Base-by-base conservation (phyloP, 2,797 vertebrate genomes). In the Meda fulgida region DNA sequence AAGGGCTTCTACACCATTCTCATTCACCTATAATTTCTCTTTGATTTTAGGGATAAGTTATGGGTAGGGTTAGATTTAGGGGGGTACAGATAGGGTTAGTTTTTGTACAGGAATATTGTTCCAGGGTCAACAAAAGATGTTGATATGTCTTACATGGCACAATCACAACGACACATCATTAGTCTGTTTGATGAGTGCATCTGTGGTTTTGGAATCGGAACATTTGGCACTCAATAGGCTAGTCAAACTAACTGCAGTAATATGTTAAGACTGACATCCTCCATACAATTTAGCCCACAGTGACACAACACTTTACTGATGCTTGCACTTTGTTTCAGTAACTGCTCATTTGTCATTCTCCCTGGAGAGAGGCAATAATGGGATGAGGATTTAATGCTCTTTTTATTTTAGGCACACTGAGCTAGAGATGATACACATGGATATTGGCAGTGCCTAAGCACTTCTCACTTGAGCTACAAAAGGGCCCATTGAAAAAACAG, bases 131-230 rank as follows among this genome's bases (percentile, higher is more conserved):
- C 55, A 26, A 60, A 63, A 63, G 60, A 1, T 31, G 10, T 58
- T 13, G 55, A 58, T 58, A 58, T n/a, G 14, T 18, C 60, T 65
- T 63, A 3, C 1, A 26, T 31, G 14, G 6, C 14, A 31, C 31
- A 58, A n/a, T 58, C 55, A n/a, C 53, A n/a, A 55, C 9, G 8
- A 58, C 55, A 0, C 23, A 58, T 67, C 81, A 40, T 80, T 84
- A 85, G 83, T 89, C 85, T 88, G 86, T 87, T 90, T 87, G 78
- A 66, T 84, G 29, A 66, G 43, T 80, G 89, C 89, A 78, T 89
- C 89, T 91, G 88, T 80, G 92, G 92, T 93, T 94, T 94, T 93
- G 88, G 89, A 87, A 82, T 87, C 91, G 89, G 90, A 89, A 94
- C 92, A 95, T 93, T 91, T 84, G 46, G 72, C 69, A 82, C 88